These are phyloP conservation scores for Ferrisia virgata DNA, from an alignment of 2,888 invertebrate genomes.

Conservation along the genomic window DNA sequence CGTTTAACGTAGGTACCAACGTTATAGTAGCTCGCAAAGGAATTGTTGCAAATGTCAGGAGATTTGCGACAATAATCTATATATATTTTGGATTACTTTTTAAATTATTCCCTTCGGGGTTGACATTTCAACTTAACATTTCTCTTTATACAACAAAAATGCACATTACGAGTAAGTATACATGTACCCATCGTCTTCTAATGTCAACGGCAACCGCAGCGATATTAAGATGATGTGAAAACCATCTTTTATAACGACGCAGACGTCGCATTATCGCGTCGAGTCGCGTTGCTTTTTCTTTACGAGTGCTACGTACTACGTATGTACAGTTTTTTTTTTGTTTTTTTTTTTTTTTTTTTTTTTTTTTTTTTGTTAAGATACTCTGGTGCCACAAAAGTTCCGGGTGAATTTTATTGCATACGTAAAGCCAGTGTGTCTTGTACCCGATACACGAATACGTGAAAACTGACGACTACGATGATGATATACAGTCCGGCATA, in stretches of 20 bases:
- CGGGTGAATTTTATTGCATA: background rate
- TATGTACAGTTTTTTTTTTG: too few species aligned
- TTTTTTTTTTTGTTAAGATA: too few species aligned
- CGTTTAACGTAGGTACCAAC: too few species aligned
- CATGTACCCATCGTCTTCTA: background rate
- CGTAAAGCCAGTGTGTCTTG: too few species aligned
- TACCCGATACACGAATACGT: background rate
- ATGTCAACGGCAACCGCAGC: background rate
- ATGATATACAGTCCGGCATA: too few species aligned
- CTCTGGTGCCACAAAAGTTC: background rate
- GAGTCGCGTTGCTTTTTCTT: background rate
- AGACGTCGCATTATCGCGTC: background rate
- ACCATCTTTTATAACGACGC: background rate
- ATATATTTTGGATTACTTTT: constrained; percentile 9
- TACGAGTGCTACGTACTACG: too few species aligned
- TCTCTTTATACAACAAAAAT: background rate
- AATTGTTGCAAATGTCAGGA: constrained; percentile 13
- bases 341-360: too few species aligned
- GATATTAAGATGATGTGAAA: background rate
- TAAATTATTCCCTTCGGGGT: constrained; percentile 7
- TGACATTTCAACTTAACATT: constrained; percentile 20
- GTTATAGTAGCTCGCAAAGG: background rate
- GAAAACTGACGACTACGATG: too few species aligned
- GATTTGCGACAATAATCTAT: constrained; percentile 22
- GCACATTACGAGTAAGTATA: too few species aligned